phyloP scores from a whole-genome alignment of 2,888 invertebrate genomes.

The Anorthoa munda region DNA sequence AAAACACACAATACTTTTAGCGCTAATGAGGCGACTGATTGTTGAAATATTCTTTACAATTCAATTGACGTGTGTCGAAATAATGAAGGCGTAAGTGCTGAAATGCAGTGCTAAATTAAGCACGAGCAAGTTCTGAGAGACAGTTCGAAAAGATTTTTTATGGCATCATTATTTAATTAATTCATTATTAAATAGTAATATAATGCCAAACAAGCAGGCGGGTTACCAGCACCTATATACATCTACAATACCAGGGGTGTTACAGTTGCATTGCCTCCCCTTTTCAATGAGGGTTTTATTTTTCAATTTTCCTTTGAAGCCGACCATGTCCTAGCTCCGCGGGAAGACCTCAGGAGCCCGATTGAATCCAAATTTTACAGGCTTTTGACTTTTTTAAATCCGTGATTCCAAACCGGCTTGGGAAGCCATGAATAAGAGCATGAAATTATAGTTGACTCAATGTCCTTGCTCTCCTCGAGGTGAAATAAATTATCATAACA shows the following conservation, averaged over 20 bases:
- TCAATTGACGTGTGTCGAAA: conserved; percentile 20
- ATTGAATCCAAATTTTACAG: too few relatives aligned
- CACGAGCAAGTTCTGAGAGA: neutral
- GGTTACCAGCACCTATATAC: neutral
- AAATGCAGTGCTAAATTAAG: conserved; percentile 1
- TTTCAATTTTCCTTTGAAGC: too few relatives aligned
- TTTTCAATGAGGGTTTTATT: neutral
- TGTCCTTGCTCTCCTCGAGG: conserved; percentile 21
- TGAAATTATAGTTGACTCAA: conserved; percentile 22
- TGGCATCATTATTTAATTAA: neutral
- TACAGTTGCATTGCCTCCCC: neutral
- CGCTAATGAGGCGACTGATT: conserved; percentile 43
- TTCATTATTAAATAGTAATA: too few relatives aligned
- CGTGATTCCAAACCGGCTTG: neutral
- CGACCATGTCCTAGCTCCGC: too few relatives aligned
- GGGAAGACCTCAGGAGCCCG: too few relatives aligned
- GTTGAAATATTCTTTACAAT: conserved; percentile 46
- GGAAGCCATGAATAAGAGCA: neutral
- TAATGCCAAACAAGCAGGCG: too few relatives aligned
- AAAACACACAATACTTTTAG: conserved; percentile 18
- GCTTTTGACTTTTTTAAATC: too few relatives aligned
- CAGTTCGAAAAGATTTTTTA: neutral
- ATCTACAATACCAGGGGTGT: neutral
- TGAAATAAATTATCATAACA: conserved; percentile 40
- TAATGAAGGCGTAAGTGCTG: neutral